Conservation (phyloP, 2,888 invertebrate species). For the Acanthosepion esculentum region DNA sequence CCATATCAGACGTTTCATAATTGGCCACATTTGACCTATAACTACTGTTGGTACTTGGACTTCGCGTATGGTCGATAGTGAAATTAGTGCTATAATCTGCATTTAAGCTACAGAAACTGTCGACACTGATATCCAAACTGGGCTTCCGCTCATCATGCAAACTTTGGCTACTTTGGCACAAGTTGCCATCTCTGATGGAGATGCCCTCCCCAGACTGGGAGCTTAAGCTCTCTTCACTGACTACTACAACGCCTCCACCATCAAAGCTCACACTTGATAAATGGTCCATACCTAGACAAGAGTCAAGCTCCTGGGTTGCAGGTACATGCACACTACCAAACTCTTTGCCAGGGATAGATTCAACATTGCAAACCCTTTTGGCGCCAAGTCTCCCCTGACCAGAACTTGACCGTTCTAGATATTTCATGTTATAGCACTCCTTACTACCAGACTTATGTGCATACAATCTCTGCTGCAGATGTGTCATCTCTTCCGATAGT, state of each 20-base stretch:
- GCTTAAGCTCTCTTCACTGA: conserved; percentile 38
- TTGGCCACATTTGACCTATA: conserved; percentile 39
- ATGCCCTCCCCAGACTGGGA: conserved; percentile 34
- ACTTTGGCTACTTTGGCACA: conserved; percentile 37
- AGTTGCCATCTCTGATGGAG: conserved; percentile 16
- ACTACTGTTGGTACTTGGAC: conserved; percentile 42
- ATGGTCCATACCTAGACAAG: conserved; percentile 44
- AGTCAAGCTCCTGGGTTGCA: conserved; percentile 41
- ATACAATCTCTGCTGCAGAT: conserved; percentile 24
- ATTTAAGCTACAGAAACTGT: conserved; percentile 44
- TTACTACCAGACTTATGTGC: conserved; percentile 21
- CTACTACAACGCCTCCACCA: conserved; percentile 34
- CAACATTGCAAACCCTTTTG: conserved; percentile 37
- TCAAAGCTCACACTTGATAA: conserved; percentile 46
- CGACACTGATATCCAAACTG: conserved; percentile 18
- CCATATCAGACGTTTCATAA: conserved; percentile 44
- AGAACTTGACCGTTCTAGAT: conserved; percentile 20
- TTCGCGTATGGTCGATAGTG: conserved; percentile 20
- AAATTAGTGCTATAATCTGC: conserved; percentile 38
- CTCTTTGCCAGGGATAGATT: conserved; percentile 34
- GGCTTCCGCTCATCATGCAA: conserved; percentile 13
- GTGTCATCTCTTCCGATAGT: conserved; percentile 18
- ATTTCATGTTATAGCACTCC: conserved; percentile 40
- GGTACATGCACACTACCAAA: conserved; percentile 40
- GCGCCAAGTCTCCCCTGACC: conserved; percentile 34